These are phyloP conservation scores for Odontomachus brunneus DNA, from an alignment of 1,140 invertebrate species.

Conservation along the genomic window DNA sequence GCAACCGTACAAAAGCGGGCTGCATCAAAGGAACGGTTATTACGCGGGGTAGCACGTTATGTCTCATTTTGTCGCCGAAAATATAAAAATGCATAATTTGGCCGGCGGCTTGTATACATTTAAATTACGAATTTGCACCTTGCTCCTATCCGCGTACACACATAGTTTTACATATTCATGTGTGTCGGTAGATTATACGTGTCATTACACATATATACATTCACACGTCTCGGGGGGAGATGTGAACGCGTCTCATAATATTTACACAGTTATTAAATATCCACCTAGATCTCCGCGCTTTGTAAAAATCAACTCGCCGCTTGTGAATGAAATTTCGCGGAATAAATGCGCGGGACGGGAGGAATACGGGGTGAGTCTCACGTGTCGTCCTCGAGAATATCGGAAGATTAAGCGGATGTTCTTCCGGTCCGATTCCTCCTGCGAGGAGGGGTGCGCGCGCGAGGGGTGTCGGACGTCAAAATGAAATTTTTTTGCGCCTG, in stretches of 20 bases:
- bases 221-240: neutral
- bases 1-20: neutral
- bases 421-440: neutral
- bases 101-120: conserved; percentile 36
- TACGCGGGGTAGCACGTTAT: neutral
- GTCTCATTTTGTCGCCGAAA: conserved; percentile 26
- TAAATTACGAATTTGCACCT: conserved; percentile 42
- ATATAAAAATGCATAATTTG: conserved; percentile 36
- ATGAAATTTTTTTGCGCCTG: conserved; percentile 31
- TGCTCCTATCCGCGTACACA: neutral
- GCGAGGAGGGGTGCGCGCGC: neutral
- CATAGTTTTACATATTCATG: conserved; percentile 1
- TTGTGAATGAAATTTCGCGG: neutral
- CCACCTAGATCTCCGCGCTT: neutral
- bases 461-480: conserved; percentile 15
- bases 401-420: neutral
- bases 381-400: neutral
- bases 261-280: neutral
- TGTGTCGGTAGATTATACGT: conserved; percentile 19
- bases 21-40: conserved; percentile 32
- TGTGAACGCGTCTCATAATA: neutral
- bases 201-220: neutral
- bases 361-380: neutral
- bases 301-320: neutral
- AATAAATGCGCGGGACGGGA: neutral